Conservation (phyloP, 2,113 vertebrate species). For the Pelecanoides urinatrix region DNA sequence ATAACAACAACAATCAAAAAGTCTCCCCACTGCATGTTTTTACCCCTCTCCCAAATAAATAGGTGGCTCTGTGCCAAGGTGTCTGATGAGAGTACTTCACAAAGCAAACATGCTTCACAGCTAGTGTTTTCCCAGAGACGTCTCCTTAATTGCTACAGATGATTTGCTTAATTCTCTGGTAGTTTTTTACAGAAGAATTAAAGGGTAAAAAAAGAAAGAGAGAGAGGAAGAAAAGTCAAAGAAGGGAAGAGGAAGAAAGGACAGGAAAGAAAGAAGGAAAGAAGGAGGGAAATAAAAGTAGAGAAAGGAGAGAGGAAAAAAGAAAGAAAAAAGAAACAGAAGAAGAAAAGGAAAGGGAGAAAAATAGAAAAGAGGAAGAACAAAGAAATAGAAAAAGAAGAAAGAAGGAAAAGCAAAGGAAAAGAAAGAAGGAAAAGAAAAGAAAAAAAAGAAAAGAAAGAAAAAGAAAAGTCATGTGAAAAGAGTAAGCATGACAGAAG, state of each 20-base stretch:
- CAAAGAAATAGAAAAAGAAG: accelerated
- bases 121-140: neutral
- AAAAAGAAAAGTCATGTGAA: neutral
- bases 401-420: neutral
- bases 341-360: neutral
- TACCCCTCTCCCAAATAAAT: neutral
- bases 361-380: neutral
- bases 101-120: neutral
- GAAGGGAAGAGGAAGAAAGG: neutral
- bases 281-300: too few relatives aligned
- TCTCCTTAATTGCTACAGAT: neutral
- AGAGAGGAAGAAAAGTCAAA: neutral
- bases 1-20: neutral
- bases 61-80: neutral
- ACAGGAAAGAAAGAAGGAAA: neutral
- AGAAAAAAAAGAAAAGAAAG: neutral
- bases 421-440: neutral
- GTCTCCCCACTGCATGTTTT: neutral
- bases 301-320: neutral
- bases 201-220: neutral
- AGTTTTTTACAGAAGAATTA: neutral
- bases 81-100: neutral
- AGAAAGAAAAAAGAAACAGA: too few relatives aligned
- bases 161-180: neutral
- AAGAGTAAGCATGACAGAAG: neutral